Base-by-base conservation (phyloP, 2,113 vertebrate species). In the Anhinga rufa region DNA sequence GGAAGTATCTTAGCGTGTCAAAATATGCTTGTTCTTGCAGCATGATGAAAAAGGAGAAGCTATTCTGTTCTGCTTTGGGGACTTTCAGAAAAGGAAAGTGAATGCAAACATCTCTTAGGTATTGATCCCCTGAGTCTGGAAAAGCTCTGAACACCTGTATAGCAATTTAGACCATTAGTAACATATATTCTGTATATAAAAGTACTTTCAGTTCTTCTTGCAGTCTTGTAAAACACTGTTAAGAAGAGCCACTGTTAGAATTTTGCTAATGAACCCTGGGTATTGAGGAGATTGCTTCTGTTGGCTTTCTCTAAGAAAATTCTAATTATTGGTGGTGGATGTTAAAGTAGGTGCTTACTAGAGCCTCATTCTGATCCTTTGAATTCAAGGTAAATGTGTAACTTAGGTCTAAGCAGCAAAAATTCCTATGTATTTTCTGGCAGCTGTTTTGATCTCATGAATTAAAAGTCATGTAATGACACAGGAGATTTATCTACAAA, bases 101-200 rank as follows among this genome's bases (percentile, higher is more conserved):
- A 90, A 90, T 34, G 65, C 84, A 93, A 94, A 92, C 10, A 29
- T 94, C 91, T 92, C 74, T 60, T 64, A 90, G 82, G 34, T 96
- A 69, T 68, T 3, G 52, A 64, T 94, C 92, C 79, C 72, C 46
- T 68, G 40, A 90, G 70, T 83, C 71, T 17, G 21, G 88, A 84
- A 77, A 83, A 88, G 24, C 87, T 90, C 90, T 77, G 87, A 60
- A 25, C 79, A 71, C 76, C 25, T 78, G 12, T 48, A 8, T 69
- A 77, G 81, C 54, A 46, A 44, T 51, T 84, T 76, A 40, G 77
- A 66, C 80, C 17, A 52, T 38, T 87, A 87, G 77, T 93, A 57
- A 76, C 31, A 4, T 34, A 19, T 36, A 34, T 88, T 96, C 40
- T 68, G 32, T 82, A 34, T 32, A 29, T 58, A 31, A 36, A 79